These are phyloP conservation scores for Megaceryle maxima DNA, from an alignment of 2,113 vertebrate species.

Conservation along the genomic window DNA sequence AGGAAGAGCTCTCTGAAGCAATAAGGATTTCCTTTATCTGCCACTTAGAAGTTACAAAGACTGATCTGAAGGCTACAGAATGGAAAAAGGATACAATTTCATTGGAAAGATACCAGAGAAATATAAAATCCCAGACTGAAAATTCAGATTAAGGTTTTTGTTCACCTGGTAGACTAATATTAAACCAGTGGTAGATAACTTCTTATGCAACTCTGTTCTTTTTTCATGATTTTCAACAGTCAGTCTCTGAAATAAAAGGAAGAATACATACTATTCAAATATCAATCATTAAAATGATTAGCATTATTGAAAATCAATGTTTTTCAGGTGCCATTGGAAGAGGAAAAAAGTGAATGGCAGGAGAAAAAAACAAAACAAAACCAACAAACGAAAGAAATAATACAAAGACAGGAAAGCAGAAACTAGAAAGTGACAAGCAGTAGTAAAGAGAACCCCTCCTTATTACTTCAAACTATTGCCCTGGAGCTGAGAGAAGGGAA, in stretches of 20 bases:
- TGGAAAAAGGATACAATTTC: not conserved
- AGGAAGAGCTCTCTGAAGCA: not conserved
- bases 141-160: not conserved
- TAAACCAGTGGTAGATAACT: not conserved
- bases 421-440: not conserved
- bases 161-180: not conserved
- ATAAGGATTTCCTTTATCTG: not conserved
- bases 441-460: not conserved
- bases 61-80: not conserved
- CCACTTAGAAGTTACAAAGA: not conserved
- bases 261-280: not conserved
- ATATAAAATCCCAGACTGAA: not conserved
- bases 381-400: not conserved
- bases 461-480: not conserved
- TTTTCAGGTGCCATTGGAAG: not conserved
- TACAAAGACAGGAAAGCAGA: not conserved
- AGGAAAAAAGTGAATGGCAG: not conserved
- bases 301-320: not conserved
- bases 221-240: not conserved
- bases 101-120: not conserved
- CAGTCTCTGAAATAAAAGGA: not conserved
- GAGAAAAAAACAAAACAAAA: not conserved
- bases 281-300: not conserved
- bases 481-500: not conserved
- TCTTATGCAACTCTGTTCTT: not conserved